Evolutionary conservation across 37 sponge, comb jelly and placozoan species (phyloP), one percentile per base, ranked within the genome.

Genomic region (Aplysina aerophoba): DNA sequence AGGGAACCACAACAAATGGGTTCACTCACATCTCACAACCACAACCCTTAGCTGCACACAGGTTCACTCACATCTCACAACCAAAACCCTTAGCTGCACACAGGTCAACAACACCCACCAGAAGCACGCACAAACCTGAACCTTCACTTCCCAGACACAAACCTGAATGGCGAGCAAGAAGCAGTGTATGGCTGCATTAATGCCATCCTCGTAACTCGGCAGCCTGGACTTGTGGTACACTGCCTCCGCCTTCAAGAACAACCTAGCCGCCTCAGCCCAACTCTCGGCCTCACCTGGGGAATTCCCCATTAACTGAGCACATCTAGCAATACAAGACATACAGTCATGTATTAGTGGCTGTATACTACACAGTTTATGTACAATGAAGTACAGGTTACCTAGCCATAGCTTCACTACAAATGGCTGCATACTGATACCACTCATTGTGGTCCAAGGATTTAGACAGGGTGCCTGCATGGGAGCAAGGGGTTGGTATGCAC

Each of bases 401-500:
- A 31, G 93, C 93, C 93, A 92, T 92, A 22, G 93, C 93, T 35
- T 78, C 59, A 83, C 89, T 85, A 80, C 93, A 92, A 31, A 92
- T 24, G 4, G 87, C 84, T 73, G 93, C 89, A 61, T 86, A 89
- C 66, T 86, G 86, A 20, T 82, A 83, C 62, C 89, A 82, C 34
- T 92, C 93, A 34, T 89, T 87, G 68, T 92, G 89, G 64, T 92
- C 89, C 1, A 92, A 81, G 4, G 74, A 58, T 67, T 92, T 92
- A 8, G 89, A 89, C 36, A 92, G 73, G 37, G 81, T 82, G 17
- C 89, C 91, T 91, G 63, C 0, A 88, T 33, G 73, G 8, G 17
- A 38, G n/a, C n/a, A 20, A 67, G 15, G 31, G 1, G 44, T 39
- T 72, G 17, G 22, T n/a, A n/a, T n/a, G n/a, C n/a, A n/a, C n/a